Evolutionary conservation across 1,140 invertebrate genomes (phyloP), one percentile per base, ranked within the genome.

Genomic region (Drosophila ficusphila): DNA sequence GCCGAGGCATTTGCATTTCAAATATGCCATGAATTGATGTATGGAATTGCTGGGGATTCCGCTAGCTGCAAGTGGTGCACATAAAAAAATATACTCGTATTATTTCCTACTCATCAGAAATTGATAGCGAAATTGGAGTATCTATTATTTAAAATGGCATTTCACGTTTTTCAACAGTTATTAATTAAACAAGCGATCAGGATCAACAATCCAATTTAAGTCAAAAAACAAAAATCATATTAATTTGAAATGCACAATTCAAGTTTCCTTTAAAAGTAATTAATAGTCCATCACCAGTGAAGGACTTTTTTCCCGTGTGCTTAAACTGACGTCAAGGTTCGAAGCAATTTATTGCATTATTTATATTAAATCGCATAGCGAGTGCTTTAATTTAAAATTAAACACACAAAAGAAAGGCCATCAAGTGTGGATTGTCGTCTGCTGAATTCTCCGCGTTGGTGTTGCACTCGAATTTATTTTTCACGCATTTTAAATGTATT

Each of bases 331-430:
- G 11, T 31, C 25, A 16, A 52, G 31, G 25, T 25, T 12, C 23
- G 31, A 31, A 4, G 34, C 42, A 64, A 85, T 85, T 86, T 86
- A 86, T 85, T 72, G 68, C 76, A 64, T 79, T 85, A 85, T 86
- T 76, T 76, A 79, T 81, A 76, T 86, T 79, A 79, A 85, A 79
- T 83, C 61, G 56, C 25, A 12, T 39, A 23, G 39, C 25, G 60
- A 44, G 61, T 51, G 44, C 46, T 57, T 71, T 64, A 46, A 79
- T 68, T 79, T 72, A 60, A 60, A 85, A 79, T 72, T 73, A 57
- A 76, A 72, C 72, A 47, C 25, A 29, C 9, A 39, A 19, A 29
- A 29, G 41, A 12, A 38, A 23, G 36, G 39, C 9, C 31, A 61
- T 61, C 23, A 60, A 8, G 44, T 14, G 9, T 16, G 41, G 27